Conservation (phyloP, 2,888 invertebrate genomes). For the Iphiclides podalirius region DNA sequence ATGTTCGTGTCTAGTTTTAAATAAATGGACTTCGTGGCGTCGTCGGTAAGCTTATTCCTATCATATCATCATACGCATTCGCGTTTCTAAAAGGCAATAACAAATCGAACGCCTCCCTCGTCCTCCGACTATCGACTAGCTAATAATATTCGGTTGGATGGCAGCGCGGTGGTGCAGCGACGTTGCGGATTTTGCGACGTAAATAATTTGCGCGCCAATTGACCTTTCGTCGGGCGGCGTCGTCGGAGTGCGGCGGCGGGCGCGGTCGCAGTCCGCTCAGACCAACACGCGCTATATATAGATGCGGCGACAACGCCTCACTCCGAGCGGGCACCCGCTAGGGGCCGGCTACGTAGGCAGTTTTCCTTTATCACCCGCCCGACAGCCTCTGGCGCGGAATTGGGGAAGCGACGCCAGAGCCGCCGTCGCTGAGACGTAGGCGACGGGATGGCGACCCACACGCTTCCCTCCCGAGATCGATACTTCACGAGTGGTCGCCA, state of each 20-base stretch:
- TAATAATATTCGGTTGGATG: constrained; percentile 21
- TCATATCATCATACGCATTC: too few relatives aligned
- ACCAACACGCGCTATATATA: constrained; percentile 77
- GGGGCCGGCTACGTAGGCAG: constrained; percentile 74
- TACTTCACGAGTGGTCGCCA: constrained; percentile 73
- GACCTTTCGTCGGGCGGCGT: constrained; percentile 76
- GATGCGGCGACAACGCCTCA: constrained; percentile 67
- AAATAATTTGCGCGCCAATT: constrained; percentile 80
- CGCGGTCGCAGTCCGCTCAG: constrained; percentile 57
- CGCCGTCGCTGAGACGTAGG: constrained; percentile 59
- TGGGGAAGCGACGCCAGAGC: constrained; percentile 65
- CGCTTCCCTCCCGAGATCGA: constrained; percentile 75
- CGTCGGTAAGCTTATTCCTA: too few relatives aligned
- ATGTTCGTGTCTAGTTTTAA: too few relatives aligned
- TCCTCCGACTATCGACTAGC: background rate
- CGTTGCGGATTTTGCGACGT: constrained; percentile 73
- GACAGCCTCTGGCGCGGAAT: constrained; percentile 73
- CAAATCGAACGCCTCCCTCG: background rate
- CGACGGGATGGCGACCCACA: constrained; percentile 73
- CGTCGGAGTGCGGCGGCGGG: constrained; percentile 45
- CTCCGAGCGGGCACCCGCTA: constrained; percentile 63
- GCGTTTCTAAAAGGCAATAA: background rate
- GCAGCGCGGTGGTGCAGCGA: constrained; percentile 49
- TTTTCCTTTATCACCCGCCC: constrained; percentile 76
- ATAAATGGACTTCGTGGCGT: too few relatives aligned